phyloP scores from a whole-genome alignment of 2,888 invertebrate species.

The Herminia tarsipennalis region DNA sequence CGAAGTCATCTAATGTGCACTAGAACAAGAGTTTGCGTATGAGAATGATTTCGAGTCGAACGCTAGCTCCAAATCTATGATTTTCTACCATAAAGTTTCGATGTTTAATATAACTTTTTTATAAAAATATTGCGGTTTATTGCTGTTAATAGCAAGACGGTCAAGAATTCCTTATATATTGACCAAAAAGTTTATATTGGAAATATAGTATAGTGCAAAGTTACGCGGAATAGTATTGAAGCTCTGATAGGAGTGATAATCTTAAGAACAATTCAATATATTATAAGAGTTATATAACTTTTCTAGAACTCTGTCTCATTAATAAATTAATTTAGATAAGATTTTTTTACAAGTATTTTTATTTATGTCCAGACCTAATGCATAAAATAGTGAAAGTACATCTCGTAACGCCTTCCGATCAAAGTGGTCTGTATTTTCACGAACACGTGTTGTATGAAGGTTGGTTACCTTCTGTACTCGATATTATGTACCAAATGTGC shows the following conservation, averaged over 20 bases:
- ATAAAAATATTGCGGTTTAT: constrained; percentile 35
- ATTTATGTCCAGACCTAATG: not conserved
- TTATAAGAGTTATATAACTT: constrained; percentile 46
- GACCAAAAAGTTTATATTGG: constrained; percentile 12
- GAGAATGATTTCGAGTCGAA: too few species aligned
- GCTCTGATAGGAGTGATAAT: constrained; percentile 32
- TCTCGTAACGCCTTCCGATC: too few species aligned
- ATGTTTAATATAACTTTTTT: constrained; percentile 27
- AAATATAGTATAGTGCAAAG: constrained; percentile 22
- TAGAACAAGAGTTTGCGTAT: too few species aligned
- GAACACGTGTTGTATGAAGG: too few species aligned
- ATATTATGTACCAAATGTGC: too few species aligned
- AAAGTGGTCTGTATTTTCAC: too few species aligned
- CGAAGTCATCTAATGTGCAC: too few species aligned
- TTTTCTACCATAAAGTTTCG: constrained; percentile 19
- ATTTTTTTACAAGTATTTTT: constrained; percentile 13
- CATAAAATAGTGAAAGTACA: too few species aligned
- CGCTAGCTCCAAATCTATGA: too few species aligned
- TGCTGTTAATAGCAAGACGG: constrained; percentile 17
- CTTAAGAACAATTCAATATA: constrained; percentile 50
- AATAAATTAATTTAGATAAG: constrained; percentile 50
- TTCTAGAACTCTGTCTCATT: constrained; percentile 46
- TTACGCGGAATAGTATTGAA: constrained; percentile 36
- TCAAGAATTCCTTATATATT: constrained; percentile 2
- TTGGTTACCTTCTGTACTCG: too few species aligned